Evolutionary conservation across 2,797 vertebrate genomes (phyloP).

Genomic region (Phoeniculus purpureus): DNA sequence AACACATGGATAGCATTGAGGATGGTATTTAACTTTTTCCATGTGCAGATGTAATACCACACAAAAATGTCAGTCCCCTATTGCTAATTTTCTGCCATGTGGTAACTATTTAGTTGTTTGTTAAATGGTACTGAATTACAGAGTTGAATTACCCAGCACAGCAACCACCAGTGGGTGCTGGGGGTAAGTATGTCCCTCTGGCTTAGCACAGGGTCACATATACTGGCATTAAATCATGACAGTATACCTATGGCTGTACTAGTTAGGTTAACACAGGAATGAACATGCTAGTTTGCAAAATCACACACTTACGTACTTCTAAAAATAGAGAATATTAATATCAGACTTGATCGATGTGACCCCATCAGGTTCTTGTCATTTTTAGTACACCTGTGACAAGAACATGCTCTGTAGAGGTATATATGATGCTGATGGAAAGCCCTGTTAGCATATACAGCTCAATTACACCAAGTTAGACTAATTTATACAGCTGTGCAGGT

Average conservation of each 20-base stretch:
- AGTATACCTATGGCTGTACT: constrained; percentile 51
- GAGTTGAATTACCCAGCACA: constrained; percentile 72
- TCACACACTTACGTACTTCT: constrained; percentile 30
- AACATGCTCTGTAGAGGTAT: background rate
- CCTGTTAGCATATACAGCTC: constrained; percentile 2
- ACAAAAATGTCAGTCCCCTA: constrained; percentile 73
- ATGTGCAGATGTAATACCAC: constrained; percentile 75
- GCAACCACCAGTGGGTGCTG: constrained; percentile 51
- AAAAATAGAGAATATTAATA: constrained; percentile 60
- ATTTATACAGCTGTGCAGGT: constrained; percentile 47
- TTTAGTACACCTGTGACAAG: constrained; percentile 58
- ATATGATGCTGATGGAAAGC: constrained; percentile 6
- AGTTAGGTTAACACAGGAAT: constrained; percentile 51
- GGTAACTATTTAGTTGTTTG: constrained; percentile 79
- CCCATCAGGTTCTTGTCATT: constrained; percentile 38
- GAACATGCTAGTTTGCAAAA: constrained; percentile 60
- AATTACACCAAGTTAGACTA: constrained; percentile 37
- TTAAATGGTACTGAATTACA: constrained; percentile 75
- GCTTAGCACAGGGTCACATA: constrained; percentile 64
- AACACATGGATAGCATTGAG: constrained; percentile 77
- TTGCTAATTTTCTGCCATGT: constrained; percentile 81
- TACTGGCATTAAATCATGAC: constrained; percentile 70
- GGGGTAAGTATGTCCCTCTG: constrained; percentile 36
- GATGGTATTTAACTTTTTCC: constrained; percentile 80
- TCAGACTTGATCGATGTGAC: constrained; percentile 50